Percentiles rank a stretch among this genome's conserved stretches.
Conservation (phyloP, 64 coral and sea anemone genomes). For the Trachythela sp. region DNA sequence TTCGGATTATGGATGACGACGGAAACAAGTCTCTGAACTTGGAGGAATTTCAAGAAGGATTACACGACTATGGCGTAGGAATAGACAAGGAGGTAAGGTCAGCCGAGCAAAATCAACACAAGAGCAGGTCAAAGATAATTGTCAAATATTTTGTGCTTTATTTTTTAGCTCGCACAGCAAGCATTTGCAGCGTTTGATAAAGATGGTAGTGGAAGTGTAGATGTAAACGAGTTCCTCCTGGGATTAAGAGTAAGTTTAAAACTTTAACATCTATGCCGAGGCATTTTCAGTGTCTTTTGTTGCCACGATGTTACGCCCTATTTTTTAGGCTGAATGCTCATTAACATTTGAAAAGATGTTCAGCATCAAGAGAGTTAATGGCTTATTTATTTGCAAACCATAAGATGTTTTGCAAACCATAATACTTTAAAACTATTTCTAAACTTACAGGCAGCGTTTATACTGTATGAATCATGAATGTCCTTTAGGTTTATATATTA, state of each 20-base stretch:
- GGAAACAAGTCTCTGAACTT: conserved; percentile 32
- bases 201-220: conserved; percentile 50
- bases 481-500: no score
- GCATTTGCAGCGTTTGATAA: conserved; percentile 63
- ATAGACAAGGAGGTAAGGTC: conserved; percentile 22
- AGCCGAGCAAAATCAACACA: background rate
- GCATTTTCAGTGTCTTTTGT: background rate
- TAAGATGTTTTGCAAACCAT: no score
- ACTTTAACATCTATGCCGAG: no score
- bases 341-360: conserved; percentile 10
- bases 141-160: background rate
- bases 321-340: background rate
- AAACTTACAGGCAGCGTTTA: no score
- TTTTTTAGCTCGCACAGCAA: conserved; percentile 44
- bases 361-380: background rate
- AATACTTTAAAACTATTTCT: no score
- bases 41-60: conserved; percentile 50
- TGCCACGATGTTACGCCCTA: conserved; percentile 8
- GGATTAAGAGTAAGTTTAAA: conserved; percentile 61
- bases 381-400: background rate
- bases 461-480: no score
- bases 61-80: conserved; percentile 24
- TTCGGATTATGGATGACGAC: conserved; percentile 55
- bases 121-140: background rate
- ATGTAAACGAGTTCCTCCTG: conserved; percentile 63